Evolutionary conservation across 2,113 vertebrate species (phyloP).

Genomic region (Calonectris borealis): DNA sequence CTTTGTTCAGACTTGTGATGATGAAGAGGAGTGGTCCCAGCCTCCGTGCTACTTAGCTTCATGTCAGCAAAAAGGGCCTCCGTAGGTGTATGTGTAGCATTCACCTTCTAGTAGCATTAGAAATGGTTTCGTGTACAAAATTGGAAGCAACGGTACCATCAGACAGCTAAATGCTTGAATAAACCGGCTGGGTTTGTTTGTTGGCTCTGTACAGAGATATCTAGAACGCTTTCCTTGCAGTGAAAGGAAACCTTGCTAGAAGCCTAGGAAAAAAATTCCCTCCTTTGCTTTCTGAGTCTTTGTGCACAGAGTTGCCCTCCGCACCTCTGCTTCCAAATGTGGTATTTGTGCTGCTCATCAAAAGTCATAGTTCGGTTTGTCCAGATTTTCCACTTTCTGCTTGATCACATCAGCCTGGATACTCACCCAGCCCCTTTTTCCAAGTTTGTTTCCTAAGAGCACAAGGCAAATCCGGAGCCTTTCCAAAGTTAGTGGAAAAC

Average conservation of each 20-base stretch:
- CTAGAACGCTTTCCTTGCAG: background rate
- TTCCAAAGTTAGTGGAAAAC: background rate
- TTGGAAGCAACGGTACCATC: background rate
- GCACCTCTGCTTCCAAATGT: slow-evolving; percentile 6
- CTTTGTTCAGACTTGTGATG: background rate
- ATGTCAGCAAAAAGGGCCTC: background rate
- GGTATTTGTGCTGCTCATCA: slow-evolving; percentile 2
- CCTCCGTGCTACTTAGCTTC: background rate
- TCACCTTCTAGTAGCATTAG: background rate
- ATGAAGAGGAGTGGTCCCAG: background rate
- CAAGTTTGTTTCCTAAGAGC: background rate
- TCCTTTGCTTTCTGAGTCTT: slow-evolving; percentile 31
- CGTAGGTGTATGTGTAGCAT: background rate
- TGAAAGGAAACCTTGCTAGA: background rate
- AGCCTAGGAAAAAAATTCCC: background rate
- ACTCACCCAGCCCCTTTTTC: background rate
- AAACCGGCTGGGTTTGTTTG: background rate
- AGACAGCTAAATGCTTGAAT: background rate
- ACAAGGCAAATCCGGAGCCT: background rate
- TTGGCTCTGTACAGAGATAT: background rate
- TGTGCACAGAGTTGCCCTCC: background rate
- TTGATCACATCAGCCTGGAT: background rate
- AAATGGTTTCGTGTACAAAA: background rate
- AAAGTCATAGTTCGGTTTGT: slow-evolving; percentile 24
- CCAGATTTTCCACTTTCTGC: slow-evolving; percentile 10